Conservation (phyloP, 2,888 invertebrate genomes). For the Polydrusus tereticollis region DNA sequence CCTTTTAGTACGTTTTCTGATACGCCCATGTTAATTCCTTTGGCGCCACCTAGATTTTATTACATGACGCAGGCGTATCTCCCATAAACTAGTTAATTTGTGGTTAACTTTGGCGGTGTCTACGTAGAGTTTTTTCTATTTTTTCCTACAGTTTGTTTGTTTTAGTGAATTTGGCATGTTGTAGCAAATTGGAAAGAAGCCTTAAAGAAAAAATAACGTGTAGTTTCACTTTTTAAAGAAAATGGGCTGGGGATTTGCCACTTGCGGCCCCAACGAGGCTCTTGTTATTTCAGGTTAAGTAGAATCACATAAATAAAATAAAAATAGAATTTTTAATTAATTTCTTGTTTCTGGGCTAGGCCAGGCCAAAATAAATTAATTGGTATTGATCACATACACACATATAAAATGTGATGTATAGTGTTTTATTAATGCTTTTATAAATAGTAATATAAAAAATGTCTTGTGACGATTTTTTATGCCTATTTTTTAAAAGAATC, state of each 20-base stretch:
- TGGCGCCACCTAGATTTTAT: slow-evolving; percentile 1
- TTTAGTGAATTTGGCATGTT: not conserved
- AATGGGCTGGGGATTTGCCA: slow-evolving; percentile 85
- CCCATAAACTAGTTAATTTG: not conserved
- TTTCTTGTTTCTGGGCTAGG: slow-evolving; percentile 4
- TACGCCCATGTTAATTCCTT: not conserved
- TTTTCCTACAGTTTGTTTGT: not conserved
- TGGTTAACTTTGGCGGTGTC: not conserved
- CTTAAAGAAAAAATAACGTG: not conserved
- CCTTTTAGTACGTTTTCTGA: not conserved
- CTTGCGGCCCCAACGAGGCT: slow-evolving; percentile 95
- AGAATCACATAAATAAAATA: slow-evolving; percentile 51
- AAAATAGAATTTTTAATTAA: not conserved
- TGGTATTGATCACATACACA: too few species aligned
- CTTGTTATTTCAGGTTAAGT: slow-evolving; percentile 89
- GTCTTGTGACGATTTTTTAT: too few species aligned
- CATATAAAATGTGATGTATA: too few species aligned
- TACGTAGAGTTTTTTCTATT: not conserved
- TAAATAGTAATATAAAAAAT: too few species aligned
- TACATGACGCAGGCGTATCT: not conserved
- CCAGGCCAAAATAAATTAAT: not conserved
- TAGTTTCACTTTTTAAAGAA: not conserved
- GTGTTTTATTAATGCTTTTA: too few species aligned
- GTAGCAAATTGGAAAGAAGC: not conserved
- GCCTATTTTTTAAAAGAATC: too few species aligned